Percentiles rank a stretch among this genome's conserved stretches.
phyloP scores from a whole-genome alignment of 2,797 vertebrate species.

The Todus mexicanus region DNA sequence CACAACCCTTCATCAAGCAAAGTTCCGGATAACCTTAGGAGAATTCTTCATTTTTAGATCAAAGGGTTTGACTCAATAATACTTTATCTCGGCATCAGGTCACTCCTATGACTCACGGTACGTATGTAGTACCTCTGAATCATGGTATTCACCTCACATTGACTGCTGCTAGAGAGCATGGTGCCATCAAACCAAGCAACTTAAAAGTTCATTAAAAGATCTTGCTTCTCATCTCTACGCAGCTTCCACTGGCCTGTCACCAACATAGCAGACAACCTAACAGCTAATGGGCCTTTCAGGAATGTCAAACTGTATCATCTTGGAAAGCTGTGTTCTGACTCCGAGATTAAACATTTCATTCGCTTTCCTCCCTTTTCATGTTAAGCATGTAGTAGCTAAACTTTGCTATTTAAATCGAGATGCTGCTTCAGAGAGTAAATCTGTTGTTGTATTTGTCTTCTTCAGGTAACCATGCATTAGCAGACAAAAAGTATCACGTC shows the following conservation, averaged over 20 bases:
- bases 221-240: background rate
- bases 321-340: background rate
- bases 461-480: rapidly evolving
- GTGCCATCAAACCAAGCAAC: background rate
- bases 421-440: background rate
- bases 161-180: background rate
- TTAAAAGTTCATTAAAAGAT: background rate
- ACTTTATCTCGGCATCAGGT: background rate
- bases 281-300: background rate
- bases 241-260: background rate
- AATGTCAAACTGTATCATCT: background rate
- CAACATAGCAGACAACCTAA: background rate
- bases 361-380: background rate
- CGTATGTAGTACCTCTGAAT: background rate
- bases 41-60: background rate
- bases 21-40: background rate
- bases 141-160: background rate
- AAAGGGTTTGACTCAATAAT: background rate
- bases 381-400: background rate
- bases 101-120: background rate
- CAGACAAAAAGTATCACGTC: background rate
- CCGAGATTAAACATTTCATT: background rate
- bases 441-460: background rate
- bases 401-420: background rate
- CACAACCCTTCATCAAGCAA: background rate